A percentile compares a stretch with the other conserved stretches of the same genome.
These are phyloP conservation scores for Lycophotia porphyrea DNA, from an alignment of 2,888 invertebrate species.

Conservation along the genomic window DNA sequence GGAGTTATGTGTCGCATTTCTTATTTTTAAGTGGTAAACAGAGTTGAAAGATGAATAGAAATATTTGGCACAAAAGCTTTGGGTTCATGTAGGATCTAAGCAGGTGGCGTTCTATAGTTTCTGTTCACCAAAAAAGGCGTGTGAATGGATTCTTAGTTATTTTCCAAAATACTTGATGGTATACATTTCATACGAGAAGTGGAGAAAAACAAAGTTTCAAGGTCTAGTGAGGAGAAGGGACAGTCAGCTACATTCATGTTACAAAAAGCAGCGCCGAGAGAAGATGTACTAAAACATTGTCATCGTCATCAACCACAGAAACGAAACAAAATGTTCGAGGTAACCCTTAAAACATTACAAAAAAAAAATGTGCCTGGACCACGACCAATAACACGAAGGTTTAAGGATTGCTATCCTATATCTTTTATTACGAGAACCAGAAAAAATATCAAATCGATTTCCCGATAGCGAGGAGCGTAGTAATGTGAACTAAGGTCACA, in stretches of 20 bases:
- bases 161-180: not conserved
- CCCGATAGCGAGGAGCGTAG: constrained; percentile 47
- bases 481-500: constrained; percentile 60
- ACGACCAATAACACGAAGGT: constrained; percentile 41
- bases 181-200: not conserved
- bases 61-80: not conserved
- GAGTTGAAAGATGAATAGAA: not conserved
- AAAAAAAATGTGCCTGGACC: not conserved
- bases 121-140: not conserved
- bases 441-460: constrained; percentile 64
- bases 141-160: not conserved
- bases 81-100: not conserved
- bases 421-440: constrained; percentile 58
- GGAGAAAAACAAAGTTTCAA: not conserved
- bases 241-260: not conserved
- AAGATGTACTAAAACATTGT: not conserved
- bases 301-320: not conserved
- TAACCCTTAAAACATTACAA: constrained; percentile 2
- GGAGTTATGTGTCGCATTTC: not conserved
- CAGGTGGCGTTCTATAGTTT: not conserved
- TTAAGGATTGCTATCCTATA: constrained; percentile 49
- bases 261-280: not conserved
- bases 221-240: not conserved
- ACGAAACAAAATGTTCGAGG: not conserved
- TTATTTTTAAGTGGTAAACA: not conserved